Evolutionary conservation across 2,113 vertebrate species (phyloP), one percentile per base, ranked within the genome.

Genomic region (Morphnarchus princeps): DNA sequence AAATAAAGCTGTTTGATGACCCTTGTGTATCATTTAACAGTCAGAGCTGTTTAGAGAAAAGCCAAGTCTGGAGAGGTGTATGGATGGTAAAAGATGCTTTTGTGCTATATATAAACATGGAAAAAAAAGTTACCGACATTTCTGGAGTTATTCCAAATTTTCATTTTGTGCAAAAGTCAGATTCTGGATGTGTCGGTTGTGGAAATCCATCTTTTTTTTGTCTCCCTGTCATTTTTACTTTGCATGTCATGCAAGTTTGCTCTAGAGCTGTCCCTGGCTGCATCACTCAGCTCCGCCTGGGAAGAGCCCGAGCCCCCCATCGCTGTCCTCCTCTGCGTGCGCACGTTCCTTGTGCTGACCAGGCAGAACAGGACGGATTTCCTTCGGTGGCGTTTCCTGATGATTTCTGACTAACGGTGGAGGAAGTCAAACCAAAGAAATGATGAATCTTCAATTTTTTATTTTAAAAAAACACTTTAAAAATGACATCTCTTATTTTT

Each of bases 311-410:
- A 52, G 42, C 49, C 47, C 54, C 50, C 29, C 57, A 13, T 6
- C 16, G 0, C 34, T 4, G 1, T 45, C 52, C 77, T 55, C 24
- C 34, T 20, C 77, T 22, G 45, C 1, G 0, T 16, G 47, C 16
- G 12, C 74, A 47, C 59, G 1, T 71, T 88, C 82, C 93, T 71
- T 16, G 43, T 97, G 96, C 97, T 95, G 94, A 96, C 36, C 90
- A 49, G 58, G 87, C 93, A 97, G 94, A 87, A 90, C n/a, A 28
- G 90, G 69, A 96, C 36, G 32, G 65, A 89, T 93, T 97, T 97
- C 93, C 95, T 95, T 82, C 7, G 2, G 72, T 74, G 73, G 69
- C 80, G 49, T 93, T 97, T 97, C 97, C 97, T 92, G 85, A 88
- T 59, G 82, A 95, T 91, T 95, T 97, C 94, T 97, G 62, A 85